Evolutionary conservation across 2,113 vertebrate species (phyloP).

Genomic region (Nipponia nippon): DNA sequence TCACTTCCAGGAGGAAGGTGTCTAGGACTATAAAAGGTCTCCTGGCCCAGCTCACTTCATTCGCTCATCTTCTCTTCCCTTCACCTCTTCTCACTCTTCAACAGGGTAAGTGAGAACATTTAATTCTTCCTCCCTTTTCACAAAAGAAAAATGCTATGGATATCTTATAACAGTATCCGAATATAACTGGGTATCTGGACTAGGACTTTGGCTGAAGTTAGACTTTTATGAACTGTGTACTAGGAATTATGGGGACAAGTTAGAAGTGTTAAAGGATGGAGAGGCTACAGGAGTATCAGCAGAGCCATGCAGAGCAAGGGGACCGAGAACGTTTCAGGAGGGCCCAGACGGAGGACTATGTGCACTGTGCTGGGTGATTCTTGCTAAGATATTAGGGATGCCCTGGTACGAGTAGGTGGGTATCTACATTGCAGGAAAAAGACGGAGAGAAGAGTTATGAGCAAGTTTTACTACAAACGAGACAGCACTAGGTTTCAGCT

Average conservation of each 20-base stretch:
- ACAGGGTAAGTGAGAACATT: conserved; percentile 37
- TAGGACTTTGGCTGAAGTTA: fast-evolving
- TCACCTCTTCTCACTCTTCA: not conserved
- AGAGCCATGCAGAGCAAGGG: not conserved
- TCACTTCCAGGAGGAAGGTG: conserved; percentile 54
- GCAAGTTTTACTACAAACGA: not conserved
- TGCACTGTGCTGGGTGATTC: not conserved
- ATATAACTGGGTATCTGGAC: fast-evolving
- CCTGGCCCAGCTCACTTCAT: not conserved
- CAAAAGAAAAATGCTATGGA: not conserved
- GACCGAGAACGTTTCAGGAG: fast-evolving
- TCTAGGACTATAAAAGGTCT: conserved; percentile 22
- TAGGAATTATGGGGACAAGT: fast-evolving
- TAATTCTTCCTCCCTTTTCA: not conserved
- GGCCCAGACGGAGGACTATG: fast-evolving
- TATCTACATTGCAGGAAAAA: fast-evolving
- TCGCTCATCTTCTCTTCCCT: not conserved
- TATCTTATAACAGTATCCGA: fast-evolving
- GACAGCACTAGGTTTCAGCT: fast-evolving
- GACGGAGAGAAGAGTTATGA: fast-evolving
- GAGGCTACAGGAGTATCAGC: not conserved
- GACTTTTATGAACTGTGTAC: fast-evolving
- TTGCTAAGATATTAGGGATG: not conserved
- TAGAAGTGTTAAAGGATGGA: fast-evolving
- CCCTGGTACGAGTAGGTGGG: fast-evolving